A percentile compares a stretch with the other conserved stretches of the same genome.
These are phyloP conservation scores for Campylomormyrus tamandua DNA, from an alignment of 2,113 vertebrate species.

Conservation along the genomic window DNA sequence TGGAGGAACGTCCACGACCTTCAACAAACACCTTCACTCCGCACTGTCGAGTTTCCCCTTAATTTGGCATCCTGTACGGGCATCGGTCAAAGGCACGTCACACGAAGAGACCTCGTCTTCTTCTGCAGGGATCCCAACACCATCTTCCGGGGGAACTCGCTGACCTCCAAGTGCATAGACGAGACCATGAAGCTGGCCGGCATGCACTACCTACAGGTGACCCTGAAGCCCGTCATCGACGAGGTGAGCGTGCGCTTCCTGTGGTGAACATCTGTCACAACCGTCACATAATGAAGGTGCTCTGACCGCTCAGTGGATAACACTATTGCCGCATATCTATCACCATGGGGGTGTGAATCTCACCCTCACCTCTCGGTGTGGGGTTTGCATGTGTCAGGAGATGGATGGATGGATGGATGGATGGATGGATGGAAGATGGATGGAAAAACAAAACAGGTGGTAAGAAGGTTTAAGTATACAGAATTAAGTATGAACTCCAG, in stretches of 20 bases:
- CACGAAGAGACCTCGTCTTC: not conserved
- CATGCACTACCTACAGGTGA: constrained; percentile 95
- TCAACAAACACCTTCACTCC: not conserved
- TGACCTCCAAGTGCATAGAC: constrained; percentile 97
- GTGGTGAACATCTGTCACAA: not conserved
- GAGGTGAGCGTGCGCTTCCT: constrained; percentile 64
- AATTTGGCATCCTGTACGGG: not conserved
- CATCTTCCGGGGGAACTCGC: constrained; percentile 93
- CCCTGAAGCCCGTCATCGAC: constrained; percentile 87
- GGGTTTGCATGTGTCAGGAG: not conserved
- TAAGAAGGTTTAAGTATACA: not conserved
- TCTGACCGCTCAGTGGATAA: not conserved
- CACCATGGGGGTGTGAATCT: not conserved
- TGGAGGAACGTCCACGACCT: not conserved
- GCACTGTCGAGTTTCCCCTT: not conserved
- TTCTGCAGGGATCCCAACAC: constrained; percentile 87
- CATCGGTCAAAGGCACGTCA: not conserved
- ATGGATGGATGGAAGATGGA: not conserved
- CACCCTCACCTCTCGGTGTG: not conserved
- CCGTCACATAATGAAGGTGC: not conserved
- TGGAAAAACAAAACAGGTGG: not conserved
- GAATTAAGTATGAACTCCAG: not conserved
- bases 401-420: not conserved
- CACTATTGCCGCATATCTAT: not conserved
- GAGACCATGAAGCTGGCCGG: constrained; percentile 98